Percentiles rank a stretch among this genome's conserved stretches.
phyloP scores from a whole-genome alignment of 64 coral and sea anemone species.

The Stichodactyla helianthus region DNA sequence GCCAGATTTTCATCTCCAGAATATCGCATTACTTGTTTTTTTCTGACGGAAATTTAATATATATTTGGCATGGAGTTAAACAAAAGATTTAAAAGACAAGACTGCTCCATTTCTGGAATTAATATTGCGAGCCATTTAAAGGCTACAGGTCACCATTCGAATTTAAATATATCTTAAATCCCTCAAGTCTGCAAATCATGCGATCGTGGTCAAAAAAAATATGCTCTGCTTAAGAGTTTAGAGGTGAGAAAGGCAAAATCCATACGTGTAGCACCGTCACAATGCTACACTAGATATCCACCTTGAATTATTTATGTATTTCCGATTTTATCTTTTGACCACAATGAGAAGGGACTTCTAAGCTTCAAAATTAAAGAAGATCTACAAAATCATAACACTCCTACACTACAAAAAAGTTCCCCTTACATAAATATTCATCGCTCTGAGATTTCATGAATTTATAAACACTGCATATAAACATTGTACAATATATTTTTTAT shows the following conservation, averaged over 20 bases:
- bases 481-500: background rate
- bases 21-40: background rate
- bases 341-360: background rate
- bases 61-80: background rate
- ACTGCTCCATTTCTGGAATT: background rate
- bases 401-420: background rate
- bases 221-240: background rate
- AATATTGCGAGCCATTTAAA: background rate
- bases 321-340: constrained; percentile 19
- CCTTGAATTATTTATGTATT: constrained; percentile 16
- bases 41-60: background rate
- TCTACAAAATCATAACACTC: background rate
- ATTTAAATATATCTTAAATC: background rate
- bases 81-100: background rate
- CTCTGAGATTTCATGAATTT: background rate
- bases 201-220: background rate
- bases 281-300: constrained; percentile 4
- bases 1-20: background rate
- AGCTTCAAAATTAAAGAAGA: background rate
- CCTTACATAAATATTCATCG: background rate
- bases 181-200: background rate
- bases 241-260: background rate
- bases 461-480: background rate
- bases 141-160: background rate
- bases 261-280: background rate